These are phyloP conservation scores for Syritta pipiens DNA, from an alignment of 2,888 invertebrate genomes.

Conservation along the genomic window DNA sequence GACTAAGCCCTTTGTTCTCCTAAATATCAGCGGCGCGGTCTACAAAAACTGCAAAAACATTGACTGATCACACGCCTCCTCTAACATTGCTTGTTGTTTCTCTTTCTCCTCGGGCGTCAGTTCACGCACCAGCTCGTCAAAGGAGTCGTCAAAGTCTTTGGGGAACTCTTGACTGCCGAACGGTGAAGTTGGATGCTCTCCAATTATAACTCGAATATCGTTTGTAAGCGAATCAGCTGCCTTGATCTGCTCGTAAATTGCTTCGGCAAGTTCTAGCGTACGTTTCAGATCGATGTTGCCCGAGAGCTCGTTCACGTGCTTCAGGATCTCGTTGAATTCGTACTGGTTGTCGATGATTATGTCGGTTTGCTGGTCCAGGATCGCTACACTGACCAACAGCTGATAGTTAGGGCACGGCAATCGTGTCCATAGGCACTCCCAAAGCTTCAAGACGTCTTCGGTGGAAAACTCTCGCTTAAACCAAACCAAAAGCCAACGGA, in stretches of 20 bases:
- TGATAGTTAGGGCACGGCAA: conserved; percentile 97
- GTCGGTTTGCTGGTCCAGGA: conserved; percentile 93
- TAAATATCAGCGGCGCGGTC: no score
- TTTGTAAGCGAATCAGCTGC: conserved; percentile 86
- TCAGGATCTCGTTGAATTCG: conserved; percentile 97
- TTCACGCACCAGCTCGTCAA: conserved; percentile 75
- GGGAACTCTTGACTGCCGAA: conserved; percentile 70
- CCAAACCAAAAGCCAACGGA: conserved; percentile 97
- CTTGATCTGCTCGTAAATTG: conserved; percentile 93
- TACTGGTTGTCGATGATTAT: conserved; percentile 94
- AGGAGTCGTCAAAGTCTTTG: conserved; percentile 78
- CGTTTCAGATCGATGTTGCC: conserved; percentile 90
- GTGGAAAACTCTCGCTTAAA: conserved; percentile 97
- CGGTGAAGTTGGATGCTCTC: conserved; percentile 79
- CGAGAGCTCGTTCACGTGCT: conserved; percentile 97
- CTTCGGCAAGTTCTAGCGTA: conserved; percentile 92
- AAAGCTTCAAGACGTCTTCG: conserved; percentile 91
- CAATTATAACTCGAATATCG: conserved; percentile 86
- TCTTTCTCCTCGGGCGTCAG: conserved; percentile 75
- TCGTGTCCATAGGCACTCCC: conserved; percentile 98
- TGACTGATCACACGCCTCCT: conserved; percentile 78
- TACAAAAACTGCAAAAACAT: conserved; percentile 75
- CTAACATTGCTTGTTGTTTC: conserved; percentile 76
- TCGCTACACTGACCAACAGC: conserved; percentile 94
- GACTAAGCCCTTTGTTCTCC: conserved; percentile 24